Base-by-base conservation (phyloP, 2,888 invertebrate genomes). In the Lasioglossum malachurum region DNA sequence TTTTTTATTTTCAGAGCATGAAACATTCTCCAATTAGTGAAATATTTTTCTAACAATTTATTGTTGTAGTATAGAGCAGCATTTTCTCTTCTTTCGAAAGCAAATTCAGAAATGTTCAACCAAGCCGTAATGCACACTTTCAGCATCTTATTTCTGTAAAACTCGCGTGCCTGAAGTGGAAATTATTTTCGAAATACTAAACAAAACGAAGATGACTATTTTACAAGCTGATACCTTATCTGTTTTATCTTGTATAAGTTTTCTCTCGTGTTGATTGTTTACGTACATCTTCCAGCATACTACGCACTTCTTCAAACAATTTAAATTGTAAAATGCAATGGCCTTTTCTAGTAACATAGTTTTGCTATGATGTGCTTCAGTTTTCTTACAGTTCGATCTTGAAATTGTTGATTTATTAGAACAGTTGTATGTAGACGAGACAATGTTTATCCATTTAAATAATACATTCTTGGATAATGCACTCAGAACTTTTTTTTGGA, bases 11-110 rank as follows among this genome's bases (percentile, higher is more conserved):
- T 88, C 14, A 49, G n/a, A 23, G 82, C 82, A 57, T 83, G 73
- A 75, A 88, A 91, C 73, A 69, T 80, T 27, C 60, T 88, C 91
- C 91, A 91, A 41, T 75, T 72, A 64, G 5, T 3, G 64, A 87
- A 88, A 78, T 74, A 71, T 71, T 73, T 89, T 14, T 78, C 82
- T 44, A 87, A 69, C 4, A 91, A 53, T n/a, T 86, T 88, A 27
- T 60, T 60, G 57, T 75, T n/a, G 12, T 71, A 80, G 79, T 89
- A 80, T 10, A 53, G n/a, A 19, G 41, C 41, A 41, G 88, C 85
- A 38, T 57, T 69, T 41, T 86, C 14, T 60, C 67, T 49, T 75
- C 57, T 86, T 67, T 53, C 27, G 10, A 44, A 57, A 31, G 35
- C 60, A 1, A 74, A 49, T 60, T 81, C 69, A 35, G 64, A 78